Percentiles rank a stretch among this genome's conserved stretches.
Conservation (phyloP, 2,113 vertebrate species). For the Podiceps cristatus region DNA sequence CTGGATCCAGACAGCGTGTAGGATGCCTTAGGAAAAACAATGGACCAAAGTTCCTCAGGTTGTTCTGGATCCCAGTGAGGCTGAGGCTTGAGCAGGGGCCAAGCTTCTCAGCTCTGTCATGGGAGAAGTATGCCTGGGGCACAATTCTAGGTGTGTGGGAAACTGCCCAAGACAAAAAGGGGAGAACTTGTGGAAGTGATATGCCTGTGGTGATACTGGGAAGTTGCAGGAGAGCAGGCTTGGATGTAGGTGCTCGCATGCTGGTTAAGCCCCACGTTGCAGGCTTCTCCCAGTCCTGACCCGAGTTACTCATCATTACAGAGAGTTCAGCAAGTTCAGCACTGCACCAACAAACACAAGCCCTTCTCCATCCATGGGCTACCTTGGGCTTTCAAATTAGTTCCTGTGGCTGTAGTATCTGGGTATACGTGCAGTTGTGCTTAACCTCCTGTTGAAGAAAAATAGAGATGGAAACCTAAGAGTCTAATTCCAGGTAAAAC, state of each 20-base stretch:
- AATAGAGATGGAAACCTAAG: not conserved
- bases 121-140: not conserved
- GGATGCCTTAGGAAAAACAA: not conserved
- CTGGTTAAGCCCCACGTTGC: not conserved
- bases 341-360: not conserved
- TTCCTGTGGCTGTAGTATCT: not conserved
- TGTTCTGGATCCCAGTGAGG: not conserved
- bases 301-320: not conserved
- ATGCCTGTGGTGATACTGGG: not conserved
- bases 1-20: not conserved
- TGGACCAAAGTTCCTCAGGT: not conserved
- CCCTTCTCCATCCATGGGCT: not conserved
- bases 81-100: not conserved
- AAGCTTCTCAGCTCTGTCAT: not conserved
- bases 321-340: not conserved
- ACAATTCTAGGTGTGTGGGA: rapidly evolving
- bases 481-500: not conserved
- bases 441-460: not conserved
- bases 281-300: not conserved
- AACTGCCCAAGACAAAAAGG: not conserved
- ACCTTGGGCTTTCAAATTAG: not conserved
- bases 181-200: not conserved
- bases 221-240: not conserved
- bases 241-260: not conserved
- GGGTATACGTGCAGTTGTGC: not conserved